Evolutionary conservation across 2,797 vertebrate genomes (phyloP), one percentile per base, ranked within the genome.

Genomic region (Psittacula derbiana): DNA sequence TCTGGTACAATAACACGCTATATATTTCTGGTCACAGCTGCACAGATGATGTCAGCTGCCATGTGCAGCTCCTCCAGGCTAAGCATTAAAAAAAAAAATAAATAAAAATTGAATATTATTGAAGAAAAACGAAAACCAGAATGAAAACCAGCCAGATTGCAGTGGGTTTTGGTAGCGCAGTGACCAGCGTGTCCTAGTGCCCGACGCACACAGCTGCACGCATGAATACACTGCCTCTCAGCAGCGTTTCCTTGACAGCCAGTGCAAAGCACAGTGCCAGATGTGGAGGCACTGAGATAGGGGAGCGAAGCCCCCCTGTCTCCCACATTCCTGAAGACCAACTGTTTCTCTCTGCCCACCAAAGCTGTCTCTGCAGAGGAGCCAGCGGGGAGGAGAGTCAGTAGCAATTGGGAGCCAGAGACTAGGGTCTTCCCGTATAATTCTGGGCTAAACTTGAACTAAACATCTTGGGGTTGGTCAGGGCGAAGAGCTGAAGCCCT

Each of bases 1-100:
- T 12, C 36, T 25, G 58, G 36, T 11, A 3, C n/a, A 4, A 13
- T 4, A 30, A 25, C 65, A 12, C 0, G 0, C 49, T n/a, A 7
- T 9, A 0, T 40, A 44, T 12, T 58, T 16, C 38, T 13, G n/a
- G 14, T 40, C 52, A 13, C 50, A 31, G 40, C 47, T 8, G 27
- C 62, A 16, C 17, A 8, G 72, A 8, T 0, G 1, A 18, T 10
- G 21, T 3, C 20, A 33, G 69, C 61, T 33, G 44, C 46, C 3
- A 2, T 12, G 15, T 30, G 53, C 30, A 21, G 41, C 62, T 27
- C 12, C 41, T 41, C 31, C 24, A 47, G 27, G 31, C 36, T 28
- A 17, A 55, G 46, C 15, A 15, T 9, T 46, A 3, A 11, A 14
- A 36, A 10, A 15, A n/a, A 31, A 16, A 24, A 5, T 4, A 23